Evolutionary conservation across 92 coral and sea anemone genomes (phyloP).

Genomic region (Hydrozoanthus gracilis): DNA sequence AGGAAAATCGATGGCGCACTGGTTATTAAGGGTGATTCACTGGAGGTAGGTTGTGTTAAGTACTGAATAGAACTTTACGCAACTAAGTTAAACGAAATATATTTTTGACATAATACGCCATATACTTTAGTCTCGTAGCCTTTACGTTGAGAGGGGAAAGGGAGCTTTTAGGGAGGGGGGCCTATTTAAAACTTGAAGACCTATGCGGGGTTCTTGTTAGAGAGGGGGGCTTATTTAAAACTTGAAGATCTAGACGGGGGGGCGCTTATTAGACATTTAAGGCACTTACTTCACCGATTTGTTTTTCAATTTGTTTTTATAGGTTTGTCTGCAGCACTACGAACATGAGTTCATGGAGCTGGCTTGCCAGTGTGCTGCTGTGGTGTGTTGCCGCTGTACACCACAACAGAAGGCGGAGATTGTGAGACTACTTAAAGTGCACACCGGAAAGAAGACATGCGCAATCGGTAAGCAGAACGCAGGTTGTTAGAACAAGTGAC

Average conservation of each 20-base stretch:
- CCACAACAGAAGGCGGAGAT: conserved; percentile 99
- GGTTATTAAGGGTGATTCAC: conserved; percentile 92
- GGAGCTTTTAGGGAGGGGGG: too few species aligned
- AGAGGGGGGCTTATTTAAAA: too few species aligned
- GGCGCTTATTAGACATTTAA: background rate
- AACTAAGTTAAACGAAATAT: too few species aligned
- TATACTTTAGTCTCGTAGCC: too few species aligned
- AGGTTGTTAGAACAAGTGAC: too few species aligned
- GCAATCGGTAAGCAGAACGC: conserved; percentile 81
- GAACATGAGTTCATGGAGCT: conserved; percentile 98
- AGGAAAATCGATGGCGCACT: conserved; percentile 95
- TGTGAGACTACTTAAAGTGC: conserved; percentile 82
- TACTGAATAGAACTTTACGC: background rate
- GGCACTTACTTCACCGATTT: background rate
- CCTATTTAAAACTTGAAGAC: too few species aligned
- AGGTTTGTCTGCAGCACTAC: conserved; percentile 91
- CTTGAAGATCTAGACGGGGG: too few species aligned
- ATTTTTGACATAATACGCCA: too few species aligned
- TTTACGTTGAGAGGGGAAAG: too few species aligned
- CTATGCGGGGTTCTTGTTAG: too few species aligned
- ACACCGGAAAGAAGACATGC: conserved; percentile 93
- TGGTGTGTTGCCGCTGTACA: conserved; percentile 99
- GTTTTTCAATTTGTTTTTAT: background rate
- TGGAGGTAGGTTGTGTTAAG: conserved; percentile 67
- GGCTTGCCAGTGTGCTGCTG: conserved; percentile 98